Evolutionary conservation across 2,888 invertebrate genomes (phyloP).

Genomic region (Stenoptilia bipunctidactyla): DNA sequence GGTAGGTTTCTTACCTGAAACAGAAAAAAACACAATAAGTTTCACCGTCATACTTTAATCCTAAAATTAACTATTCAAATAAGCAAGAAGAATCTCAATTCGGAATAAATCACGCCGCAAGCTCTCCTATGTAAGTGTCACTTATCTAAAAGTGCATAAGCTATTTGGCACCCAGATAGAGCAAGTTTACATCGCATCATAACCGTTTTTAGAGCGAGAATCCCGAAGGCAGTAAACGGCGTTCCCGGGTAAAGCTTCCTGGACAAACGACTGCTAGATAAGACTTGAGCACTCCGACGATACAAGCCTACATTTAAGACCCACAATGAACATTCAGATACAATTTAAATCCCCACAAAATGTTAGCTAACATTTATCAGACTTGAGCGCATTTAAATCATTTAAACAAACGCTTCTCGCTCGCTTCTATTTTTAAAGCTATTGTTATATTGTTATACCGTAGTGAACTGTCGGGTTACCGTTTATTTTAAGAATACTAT

Average conservation of each 20-base stretch:
- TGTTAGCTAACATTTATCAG: not conserved
- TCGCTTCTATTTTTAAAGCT: too few species aligned
- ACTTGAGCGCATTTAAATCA: too few species aligned
- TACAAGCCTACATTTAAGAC: not conserved
- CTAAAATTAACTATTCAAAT: too few species aligned
- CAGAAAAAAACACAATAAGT: too few species aligned
- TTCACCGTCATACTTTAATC: too few species aligned
- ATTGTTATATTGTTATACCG: too few species aligned
- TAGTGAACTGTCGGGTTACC: too few species aligned
- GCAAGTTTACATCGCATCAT: not conserved
- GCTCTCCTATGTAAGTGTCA: not conserved
- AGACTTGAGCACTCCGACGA: not conserved
- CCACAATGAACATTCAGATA: not conserved
- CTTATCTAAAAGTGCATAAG: not conserved
- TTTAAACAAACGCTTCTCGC: too few species aligned
- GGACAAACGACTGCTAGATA: conserved; percentile 1
- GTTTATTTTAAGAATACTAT: too few species aligned
- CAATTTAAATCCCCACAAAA: not conserved
- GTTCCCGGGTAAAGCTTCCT: not conserved
- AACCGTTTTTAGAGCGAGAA: not conserved
- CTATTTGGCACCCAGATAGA: not conserved
- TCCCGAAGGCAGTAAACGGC: not conserved
- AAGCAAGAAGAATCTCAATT: too few species aligned
- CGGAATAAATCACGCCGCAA: too few species aligned
- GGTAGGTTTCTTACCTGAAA: too few species aligned